Conservation (phyloP, 2,888 invertebrate genomes). For the Endotricha flammealis region DNA sequence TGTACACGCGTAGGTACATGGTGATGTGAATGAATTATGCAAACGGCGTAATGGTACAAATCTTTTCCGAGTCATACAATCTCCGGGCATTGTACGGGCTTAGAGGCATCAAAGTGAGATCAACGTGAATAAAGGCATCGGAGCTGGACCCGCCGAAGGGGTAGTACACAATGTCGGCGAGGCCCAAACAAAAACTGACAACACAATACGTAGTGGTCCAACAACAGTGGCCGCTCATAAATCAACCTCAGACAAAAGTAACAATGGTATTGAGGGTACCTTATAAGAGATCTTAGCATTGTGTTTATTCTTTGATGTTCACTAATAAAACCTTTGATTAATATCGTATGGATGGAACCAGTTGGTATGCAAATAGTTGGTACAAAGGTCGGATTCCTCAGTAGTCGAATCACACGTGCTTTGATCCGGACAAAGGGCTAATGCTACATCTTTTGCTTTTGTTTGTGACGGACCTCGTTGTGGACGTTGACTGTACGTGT, state of each 20-base stretch:
- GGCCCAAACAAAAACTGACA: conserved; percentile 75
- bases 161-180: conserved; percentile 73
- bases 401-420: conserved; percentile 73
- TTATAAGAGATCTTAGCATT: conserved; percentile 78
- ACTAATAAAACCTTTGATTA: conserved; percentile 79
- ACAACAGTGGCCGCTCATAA: conserved; percentile 77
- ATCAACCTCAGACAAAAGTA: conserved; percentile 77
- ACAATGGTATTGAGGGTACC: conserved; percentile 78
- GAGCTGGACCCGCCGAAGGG: conserved; percentile 67
- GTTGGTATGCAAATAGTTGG: conserved; percentile 75
- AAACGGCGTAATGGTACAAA: conserved; percentile 32
- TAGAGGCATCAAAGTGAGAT: conserved; percentile 73
- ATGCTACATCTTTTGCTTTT: conserved; percentile 64
- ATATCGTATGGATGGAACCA: conserved; percentile 75
- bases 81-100: conserved; percentile 56
- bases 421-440: conserved; percentile 56
- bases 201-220: conserved; percentile 72
- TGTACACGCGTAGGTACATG: too few relatives aligned
- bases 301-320: conserved; percentile 77
- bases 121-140: conserved; percentile 68
- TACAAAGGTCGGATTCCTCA: conserved; percentile 55
- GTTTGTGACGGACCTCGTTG: conserved; percentile 28
- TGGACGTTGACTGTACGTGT: not conserved
- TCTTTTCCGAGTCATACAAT: conserved; percentile 43
- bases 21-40: conserved; percentile 26